Evolutionary conservation across 1,140 invertebrate genomes (phyloP).

Genomic region (Bombus vancouverensis): DNA sequence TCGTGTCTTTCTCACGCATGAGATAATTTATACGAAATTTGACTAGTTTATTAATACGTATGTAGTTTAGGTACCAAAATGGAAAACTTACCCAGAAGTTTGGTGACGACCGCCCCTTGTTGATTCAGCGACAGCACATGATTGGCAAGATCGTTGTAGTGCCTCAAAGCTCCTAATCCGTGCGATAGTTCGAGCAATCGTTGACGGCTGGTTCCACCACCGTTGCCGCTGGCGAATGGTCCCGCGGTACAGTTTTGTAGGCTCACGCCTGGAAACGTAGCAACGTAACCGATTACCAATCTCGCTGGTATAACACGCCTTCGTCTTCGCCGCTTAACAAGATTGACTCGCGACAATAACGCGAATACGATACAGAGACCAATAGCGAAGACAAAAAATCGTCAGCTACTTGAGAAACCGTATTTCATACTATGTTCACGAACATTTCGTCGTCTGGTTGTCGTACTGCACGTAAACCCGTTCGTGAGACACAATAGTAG

Average conservation of each 20-base stretch:
- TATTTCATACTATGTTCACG: too few relatives aligned
- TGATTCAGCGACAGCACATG: slow-evolving; percentile 86
- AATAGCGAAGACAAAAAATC: too few relatives aligned
- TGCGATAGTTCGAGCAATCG: slow-evolving; percentile 87
- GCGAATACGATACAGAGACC: too few relatives aligned
- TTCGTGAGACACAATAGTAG: too few relatives aligned
- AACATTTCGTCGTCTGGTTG: too few relatives aligned
- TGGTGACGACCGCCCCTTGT: slow-evolving; percentile 88
- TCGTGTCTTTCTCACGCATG: fast-evolving
- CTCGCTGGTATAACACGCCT: background rate
- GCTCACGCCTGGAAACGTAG: slow-evolving; percentile 73
- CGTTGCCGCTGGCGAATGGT: slow-evolving; percentile 73
- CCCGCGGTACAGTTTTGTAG: slow-evolving; percentile 78
- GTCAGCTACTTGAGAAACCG: too few relatives aligned
- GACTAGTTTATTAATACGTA: background rate
- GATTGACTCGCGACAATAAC: too few relatives aligned
- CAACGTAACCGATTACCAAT: background rate
- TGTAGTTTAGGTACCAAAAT: too few relatives aligned
- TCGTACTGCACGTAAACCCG: too few relatives aligned
- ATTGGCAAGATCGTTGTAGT: slow-evolving; percentile 87
- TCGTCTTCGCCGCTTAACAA: too few relatives aligned
- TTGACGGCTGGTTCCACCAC: slow-evolving; percentile 77
- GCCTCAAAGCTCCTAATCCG: slow-evolving; percentile 84
- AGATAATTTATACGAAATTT: background rate
- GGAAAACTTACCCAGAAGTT: slow-evolving; percentile 85